A percentile compares a stretch with the other conserved stretches of the same genome.
These are phyloP conservation scores for Calameuta pallipes DNA, from an alignment of 2,888 invertebrate genomes.

Conservation along the genomic window DNA sequence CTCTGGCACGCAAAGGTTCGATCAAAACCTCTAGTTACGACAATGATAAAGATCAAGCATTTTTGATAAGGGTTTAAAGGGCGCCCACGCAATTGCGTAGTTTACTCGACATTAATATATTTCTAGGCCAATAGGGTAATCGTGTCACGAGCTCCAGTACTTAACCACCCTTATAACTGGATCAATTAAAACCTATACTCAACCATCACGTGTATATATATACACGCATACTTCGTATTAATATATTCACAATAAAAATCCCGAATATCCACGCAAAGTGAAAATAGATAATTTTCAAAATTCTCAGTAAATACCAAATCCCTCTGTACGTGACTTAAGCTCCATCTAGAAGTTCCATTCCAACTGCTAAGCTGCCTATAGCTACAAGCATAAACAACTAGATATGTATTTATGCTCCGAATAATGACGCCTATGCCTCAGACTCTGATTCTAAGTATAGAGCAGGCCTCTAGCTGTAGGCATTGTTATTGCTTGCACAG, in stretches of 20 bases:
- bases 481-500: constrained; percentile 60
- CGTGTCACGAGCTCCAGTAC: constrained; percentile 15
- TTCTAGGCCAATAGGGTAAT: constrained; percentile 20
- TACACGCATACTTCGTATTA: background rate
- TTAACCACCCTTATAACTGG: background rate
- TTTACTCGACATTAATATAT: constrained; percentile 39
- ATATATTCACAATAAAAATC: background rate
- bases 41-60: constrained; percentile 40
- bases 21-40: constrained; percentile 37
- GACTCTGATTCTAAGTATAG: constrained; percentile 46
- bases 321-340: background rate
- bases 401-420: background rate
- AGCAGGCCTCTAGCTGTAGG: constrained; percentile 42
- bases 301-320: background rate
- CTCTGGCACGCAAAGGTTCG: constrained; percentile 45
- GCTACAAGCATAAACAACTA: background rate
- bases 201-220: background rate
- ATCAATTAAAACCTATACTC: background rate
- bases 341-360: background rate
- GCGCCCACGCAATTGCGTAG: constrained; percentile 49
- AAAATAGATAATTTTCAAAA: background rate
- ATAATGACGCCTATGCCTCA: background rate
- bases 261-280: background rate
- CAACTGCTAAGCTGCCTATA: background rate
- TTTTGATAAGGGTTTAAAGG: constrained; percentile 36